Evolutionary conservation across 2,888 invertebrate genomes (phyloP), one percentile per base, ranked within the genome.

Genomic region (Clunio marinus): DNA sequence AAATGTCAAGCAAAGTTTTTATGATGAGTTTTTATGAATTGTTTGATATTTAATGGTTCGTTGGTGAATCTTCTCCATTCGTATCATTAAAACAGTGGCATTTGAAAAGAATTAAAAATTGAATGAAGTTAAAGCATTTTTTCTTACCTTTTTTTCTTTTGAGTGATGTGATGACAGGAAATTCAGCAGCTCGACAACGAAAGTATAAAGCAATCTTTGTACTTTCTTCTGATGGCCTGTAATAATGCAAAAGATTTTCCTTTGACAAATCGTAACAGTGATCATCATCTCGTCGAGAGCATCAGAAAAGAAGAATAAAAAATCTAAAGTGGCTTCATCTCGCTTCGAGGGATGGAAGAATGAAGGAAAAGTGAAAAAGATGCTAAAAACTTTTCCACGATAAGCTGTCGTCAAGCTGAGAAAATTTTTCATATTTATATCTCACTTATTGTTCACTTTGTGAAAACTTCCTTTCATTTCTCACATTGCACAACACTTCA

Each of bases 31-130:
- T 66, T 66, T 66, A 66, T 66, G 66, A 24, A 24, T 55, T 55
- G n/a, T 51, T 27, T 66, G 66, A 55, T 66, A 66, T 66, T 66
- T 66, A 55, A 66, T 66, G 66, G 66, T 55, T 66, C 66, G 66
- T 66, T 65, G 45, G 27, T 17, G 37, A 41, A 15, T 27, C 57
- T 2, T 13, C 41, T 41, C 51, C 17, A 20, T 4, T 20, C 20
- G 17, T 51, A 20, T 17, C 7, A 22, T 15, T 17, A 10, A 13
- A 35, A 35, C 15, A 35, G 22, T 66, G 65, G 24, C 65, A 66
- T 65, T 65, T 51, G n/a, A 32, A 55, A 51, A 45, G 35, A 20
- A 15, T 63, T 25, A 45, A 51, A 20, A 22, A 51, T 8, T 22
- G 27, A 27, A 51, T 17, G 7, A 17, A 17, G n/a, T 5, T 20